Conservation (phyloP, 1,140 invertebrate genomes). For the Lasaia peninsularis region DNA sequence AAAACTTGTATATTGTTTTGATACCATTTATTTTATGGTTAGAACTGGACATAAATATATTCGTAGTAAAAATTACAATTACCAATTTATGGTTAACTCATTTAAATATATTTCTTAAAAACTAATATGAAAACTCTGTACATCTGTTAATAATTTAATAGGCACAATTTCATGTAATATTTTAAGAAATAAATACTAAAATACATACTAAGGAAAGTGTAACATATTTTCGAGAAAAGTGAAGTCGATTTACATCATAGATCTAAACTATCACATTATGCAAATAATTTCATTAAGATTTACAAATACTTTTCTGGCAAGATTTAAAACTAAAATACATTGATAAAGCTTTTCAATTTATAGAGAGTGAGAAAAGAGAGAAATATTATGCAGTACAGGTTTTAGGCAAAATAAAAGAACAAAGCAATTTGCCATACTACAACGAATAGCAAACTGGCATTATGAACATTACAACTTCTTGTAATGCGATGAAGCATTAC, state of each 20-base stretch:
- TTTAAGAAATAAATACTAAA: slow-evolving; percentile 24
- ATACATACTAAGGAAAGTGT: slow-evolving; percentile 6
- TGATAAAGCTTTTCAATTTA: slow-evolving; percentile 61
- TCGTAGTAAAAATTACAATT: slow-evolving; percentile 40
- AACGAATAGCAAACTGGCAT: slow-evolving; percentile 70
- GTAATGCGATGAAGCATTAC: slow-evolving; percentile 57
- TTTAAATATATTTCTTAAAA: slow-evolving; percentile 55
- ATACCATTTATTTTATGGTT: slow-evolving; percentile 70
- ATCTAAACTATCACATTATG: slow-evolving; percentile 69
- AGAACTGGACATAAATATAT: slow-evolving; percentile 68
- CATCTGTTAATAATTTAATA: slow-evolving; percentile 37
- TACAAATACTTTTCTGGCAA: slow-evolving; percentile 72
- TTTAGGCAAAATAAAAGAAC: slow-evolving; percentile 44
- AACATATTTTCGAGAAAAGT: background rate
- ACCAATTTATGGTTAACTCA: slow-evolving; percentile 63
- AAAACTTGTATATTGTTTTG: slow-evolving; percentile 32
- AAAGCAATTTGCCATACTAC: slow-evolving; percentile 72
- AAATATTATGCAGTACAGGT: slow-evolving; percentile 37
- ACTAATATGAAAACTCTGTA: slow-evolving; percentile 64
- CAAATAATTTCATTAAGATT: slow-evolving; percentile 56
- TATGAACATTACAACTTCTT: slow-evolving; percentile 41
- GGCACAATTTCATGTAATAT: slow-evolving; percentile 35
- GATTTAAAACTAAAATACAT: slow-evolving; percentile 62
- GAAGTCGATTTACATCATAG: slow-evolving; percentile 36
- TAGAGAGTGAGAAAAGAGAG: slow-evolving; percentile 68